Percentiles rank a stretch among this genome's conserved stretches.
Conservation (phyloP, 2,113 vertebrate genomes). For the Grammomys surdaster region DNA sequence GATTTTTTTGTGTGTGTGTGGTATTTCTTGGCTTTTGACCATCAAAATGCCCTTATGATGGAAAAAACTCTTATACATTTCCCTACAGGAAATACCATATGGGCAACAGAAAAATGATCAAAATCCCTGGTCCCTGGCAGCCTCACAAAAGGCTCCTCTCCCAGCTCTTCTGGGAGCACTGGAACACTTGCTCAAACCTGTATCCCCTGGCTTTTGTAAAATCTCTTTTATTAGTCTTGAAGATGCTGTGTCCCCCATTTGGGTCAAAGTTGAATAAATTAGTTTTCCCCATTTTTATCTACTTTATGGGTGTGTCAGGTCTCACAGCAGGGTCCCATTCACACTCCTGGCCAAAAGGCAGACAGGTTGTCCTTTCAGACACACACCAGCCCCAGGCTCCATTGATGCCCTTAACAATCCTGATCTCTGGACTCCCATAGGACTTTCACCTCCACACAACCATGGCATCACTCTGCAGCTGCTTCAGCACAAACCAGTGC, state of each 20-base stretch:
- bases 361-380: background rate
- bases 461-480: background rate
- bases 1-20: no score
- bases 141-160: no score
- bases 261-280: background rate
- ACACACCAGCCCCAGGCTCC: no score
- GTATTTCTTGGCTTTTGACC: no score
- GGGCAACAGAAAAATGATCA: no score
- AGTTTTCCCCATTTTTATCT: background rate
- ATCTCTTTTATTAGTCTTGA: background rate
- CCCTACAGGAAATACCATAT: no score
- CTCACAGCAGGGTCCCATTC: background rate
- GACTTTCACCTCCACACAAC: background rate
- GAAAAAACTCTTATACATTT: no score
- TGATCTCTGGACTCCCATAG: background rate
- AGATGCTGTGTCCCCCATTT: background rate
- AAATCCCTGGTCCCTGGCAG: no score
- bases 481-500: background rate
- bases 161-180: no score
- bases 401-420: background rate
- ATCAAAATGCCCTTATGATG: no score
- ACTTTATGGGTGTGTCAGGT: background rate
- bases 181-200: no score
- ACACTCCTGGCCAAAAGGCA: background rate
- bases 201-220: background rate